Percentiles rank a stretch among this genome's conserved stretches.
Conservation (phyloP, 2,888 invertebrate species). For the Automeris io region DNA sequence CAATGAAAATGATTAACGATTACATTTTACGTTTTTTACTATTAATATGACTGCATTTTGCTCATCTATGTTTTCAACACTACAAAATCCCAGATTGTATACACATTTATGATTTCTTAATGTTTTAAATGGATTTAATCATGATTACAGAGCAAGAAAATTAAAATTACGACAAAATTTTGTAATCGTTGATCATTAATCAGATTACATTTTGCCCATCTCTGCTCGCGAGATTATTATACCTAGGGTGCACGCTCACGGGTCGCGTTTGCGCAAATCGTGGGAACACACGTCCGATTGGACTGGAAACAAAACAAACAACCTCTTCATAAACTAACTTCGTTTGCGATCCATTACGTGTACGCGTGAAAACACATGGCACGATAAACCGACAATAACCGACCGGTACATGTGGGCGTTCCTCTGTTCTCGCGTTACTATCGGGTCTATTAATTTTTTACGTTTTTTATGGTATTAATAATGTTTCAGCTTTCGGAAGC, state of each 20-base stretch:
- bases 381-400: not conserved
- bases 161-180: too few relatives aligned
- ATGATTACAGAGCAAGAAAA: too few relatives aligned
- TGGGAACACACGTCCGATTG: constrained; percentile 30
- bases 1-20: too few relatives aligned
- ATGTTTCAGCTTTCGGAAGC: constrained; percentile 1
- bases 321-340: constrained; percentile 38
- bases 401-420: not conserved
- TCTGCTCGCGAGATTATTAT: constrained; percentile 2
- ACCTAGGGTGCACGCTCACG: constrained; percentile 5
- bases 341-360: constrained; percentile 25
- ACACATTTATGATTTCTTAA: too few relatives aligned
- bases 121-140: too few relatives aligned
- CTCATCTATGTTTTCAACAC: too few relatives aligned
- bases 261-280: constrained; percentile 24
- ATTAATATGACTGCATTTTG: too few relatives aligned
- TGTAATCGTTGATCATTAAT: too few relatives aligned
- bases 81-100: too few relatives aligned
- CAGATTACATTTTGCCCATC: too few relatives aligned
- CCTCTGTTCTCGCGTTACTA: not conserved
- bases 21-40: too few relatives aligned
- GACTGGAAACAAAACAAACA: constrained; percentile 33
- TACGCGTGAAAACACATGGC: constrained; percentile 26
- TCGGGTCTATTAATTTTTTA: not conserved
- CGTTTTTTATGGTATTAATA: not conserved